Evolutionary conservation across 2,888 invertebrate species (phyloP), one percentile per base, ranked within the genome.

Genomic region (Phanerotoma sp.): DNA sequence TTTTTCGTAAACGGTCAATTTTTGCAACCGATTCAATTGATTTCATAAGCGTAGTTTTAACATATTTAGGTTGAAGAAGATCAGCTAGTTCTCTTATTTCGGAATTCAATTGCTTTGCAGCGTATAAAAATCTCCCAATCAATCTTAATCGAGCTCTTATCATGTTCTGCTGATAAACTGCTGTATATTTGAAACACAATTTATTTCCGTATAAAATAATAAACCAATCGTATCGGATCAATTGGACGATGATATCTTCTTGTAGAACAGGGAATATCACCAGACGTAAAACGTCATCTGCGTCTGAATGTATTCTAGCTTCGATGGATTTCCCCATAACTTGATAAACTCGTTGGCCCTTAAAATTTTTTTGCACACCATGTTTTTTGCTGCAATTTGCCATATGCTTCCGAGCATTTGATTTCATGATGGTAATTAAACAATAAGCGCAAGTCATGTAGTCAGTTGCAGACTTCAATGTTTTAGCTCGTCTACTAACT

Each of bases 131-230:
- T 6, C 42, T 20, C 2, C 25, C 42, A 3, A 42, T 11, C 6
- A 54, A 21, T 28, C 57, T 20, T 10, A 54, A 33, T 22, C 45
- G 22, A 21, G 45, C 38, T 18, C 53, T 20, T 30, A 53, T 49
- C 49, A 50, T 53, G n/a, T 54, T 45, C 18, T 53, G 42, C 16
- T 38, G 37, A 53, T 57, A 49, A 16, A 33, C 44, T 9, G 49
- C 35, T 20, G 48, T 48, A 44, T 57, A 53, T 45, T 57, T 57
- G 13, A 33, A 25, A 37, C 53, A 57, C 37, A 53, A 35, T 42
- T 49, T 57, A 45, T 57, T 57, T 18, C 53, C 56, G 15, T 33
- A 53, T 13, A 50, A 22, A 21, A 57, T 53, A 6, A 44, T 32
- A n/a, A 53, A 32, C 16, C 25, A 21, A 37, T 57, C 56, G 28